Evolutionary conservation across 2,797 vertebrate genomes (phyloP), one percentile per base, ranked within the genome.

Genomic region (Limnodromus scolopaceus): DNA sequence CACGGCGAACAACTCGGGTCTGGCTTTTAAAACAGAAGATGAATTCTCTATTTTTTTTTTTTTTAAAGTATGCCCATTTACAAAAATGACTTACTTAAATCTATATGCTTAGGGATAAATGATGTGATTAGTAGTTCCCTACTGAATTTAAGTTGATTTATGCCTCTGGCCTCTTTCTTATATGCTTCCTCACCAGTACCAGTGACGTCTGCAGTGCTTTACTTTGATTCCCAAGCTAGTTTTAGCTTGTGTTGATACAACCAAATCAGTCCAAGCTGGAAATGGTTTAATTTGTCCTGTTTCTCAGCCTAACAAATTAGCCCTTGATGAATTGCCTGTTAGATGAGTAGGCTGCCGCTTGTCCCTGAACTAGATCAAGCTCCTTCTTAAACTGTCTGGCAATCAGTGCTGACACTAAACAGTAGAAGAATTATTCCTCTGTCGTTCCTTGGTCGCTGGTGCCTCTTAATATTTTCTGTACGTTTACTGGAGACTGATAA

Each of bases 261-360:
- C 69, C 53, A 61, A 41, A 64, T 92, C 64, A 79, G 24, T 45
- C 65, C 46, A 28, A 65, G 58, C 77, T 84, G 61, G 70, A 91
- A 80, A 60, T 34, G 68, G 22, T 49, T 88, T 57, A 14, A 46
- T 84, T 94, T 78, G 39, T 68, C 16, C 45, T 75, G 13, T 88
- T 91, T 53, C 57, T 83, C 49, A 79, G 64, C 34, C 54, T 49
- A 36, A 74, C 27, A 27, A 36, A 49, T 71, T 17, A 69, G 54
- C 34, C 41, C 24, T 77, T 43, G 69, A 46, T 78, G 69, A 61
- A 51, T 75, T 80, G 22, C 38, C 41, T 80, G 7, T 63, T 80
- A 68, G 28, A 20, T n/a, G 57, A 83, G 69, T 64, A 82, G 76
- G 13, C 30, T 90, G 79, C 55, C 25, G 28, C 79, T 84, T 76